phyloP scores from a whole-genome alignment of 2,113 vertebrate genomes.

The Xyrauchen texanus region DNA sequence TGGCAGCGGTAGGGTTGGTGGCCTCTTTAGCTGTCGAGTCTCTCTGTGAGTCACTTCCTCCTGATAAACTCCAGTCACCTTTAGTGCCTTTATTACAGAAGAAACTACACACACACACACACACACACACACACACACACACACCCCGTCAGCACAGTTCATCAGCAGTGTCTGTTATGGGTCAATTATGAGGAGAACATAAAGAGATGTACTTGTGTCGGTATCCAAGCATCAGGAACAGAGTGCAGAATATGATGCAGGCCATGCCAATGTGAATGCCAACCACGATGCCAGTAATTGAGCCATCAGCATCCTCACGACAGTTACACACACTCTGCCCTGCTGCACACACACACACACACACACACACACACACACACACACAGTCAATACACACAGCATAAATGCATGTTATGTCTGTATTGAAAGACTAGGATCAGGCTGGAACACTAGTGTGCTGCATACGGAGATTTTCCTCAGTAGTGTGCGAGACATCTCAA shows the following conservation, averaged over 20 bases:
- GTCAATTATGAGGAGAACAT: neutral
- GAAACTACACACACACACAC: conserved; percentile 54
- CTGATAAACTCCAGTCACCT: conserved; percentile 56
- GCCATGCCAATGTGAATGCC: conserved; percentile 73
- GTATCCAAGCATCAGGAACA: conserved; percentile 75
- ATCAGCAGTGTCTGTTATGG: neutral
- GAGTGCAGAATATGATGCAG: conserved; percentile 75
- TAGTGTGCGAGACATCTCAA: neutral
- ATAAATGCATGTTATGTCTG: neutral
- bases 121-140: neutral
- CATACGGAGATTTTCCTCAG: too few species aligned
- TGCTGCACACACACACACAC: conserved; percentile 37
- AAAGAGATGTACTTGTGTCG: conserved; percentile 64
- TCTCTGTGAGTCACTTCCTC: conserved; percentile 22
- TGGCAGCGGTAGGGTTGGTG: conserved; percentile 36
- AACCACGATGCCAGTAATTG: conserved; percentile 65
- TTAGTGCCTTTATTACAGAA: conserved; percentile 66
- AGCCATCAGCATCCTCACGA: conserved; percentile 47
- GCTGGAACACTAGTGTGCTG: too few species aligned
- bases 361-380: conserved; percentile 18
- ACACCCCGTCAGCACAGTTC: neutral
- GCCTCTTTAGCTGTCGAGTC: conserved; percentile 46
- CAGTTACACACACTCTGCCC: conserved; percentile 67
- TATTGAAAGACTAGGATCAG: too few species aligned
- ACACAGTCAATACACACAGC: neutral